Conservation (phyloP, 2,888 invertebrate genomes). For the Candidula unifasciata region DNA sequence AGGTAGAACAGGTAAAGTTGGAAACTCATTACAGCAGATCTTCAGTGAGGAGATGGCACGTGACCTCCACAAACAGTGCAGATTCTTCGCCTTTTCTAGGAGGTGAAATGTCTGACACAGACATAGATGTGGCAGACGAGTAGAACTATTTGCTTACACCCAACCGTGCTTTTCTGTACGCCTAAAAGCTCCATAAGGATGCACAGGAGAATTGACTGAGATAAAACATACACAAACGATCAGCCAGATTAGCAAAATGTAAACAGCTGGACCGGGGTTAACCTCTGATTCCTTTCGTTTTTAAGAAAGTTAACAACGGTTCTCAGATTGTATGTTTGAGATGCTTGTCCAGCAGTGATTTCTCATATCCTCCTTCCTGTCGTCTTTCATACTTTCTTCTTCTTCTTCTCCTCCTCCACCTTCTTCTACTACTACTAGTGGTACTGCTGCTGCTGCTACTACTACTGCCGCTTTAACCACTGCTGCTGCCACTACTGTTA, state of each 20-base stretch:
- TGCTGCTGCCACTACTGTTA: neutral
- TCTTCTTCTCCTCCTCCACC: neutral
- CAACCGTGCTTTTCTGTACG: no score
- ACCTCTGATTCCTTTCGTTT: neutral
- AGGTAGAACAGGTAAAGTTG: neutral
- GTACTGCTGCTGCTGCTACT: neutral
- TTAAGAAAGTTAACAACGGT: neutral
- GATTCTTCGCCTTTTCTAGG: no score
- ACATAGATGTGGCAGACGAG: no score
- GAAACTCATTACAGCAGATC: neutral
- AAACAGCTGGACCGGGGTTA: neutral
- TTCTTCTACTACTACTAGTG: neutral
- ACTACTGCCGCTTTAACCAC: conserved; percentile 11
- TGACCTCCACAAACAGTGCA: no score
- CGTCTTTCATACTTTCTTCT: no score
- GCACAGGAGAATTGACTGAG: neutral
- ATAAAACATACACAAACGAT: neutral
- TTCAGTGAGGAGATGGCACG: no score
- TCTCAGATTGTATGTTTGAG: neutral
- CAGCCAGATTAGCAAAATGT: neutral
- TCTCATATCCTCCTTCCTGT: no score
- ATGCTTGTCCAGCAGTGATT: neutral
- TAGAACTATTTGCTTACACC: no score
- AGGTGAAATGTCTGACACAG: no score
- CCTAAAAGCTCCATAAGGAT: neutral